Percentiles rank a stretch among this genome's conserved stretches.
These are phyloP conservation scores for Esperia sulphurella DNA, from an alignment of 2,888 invertebrate genomes.

Conservation along the genomic window DNA sequence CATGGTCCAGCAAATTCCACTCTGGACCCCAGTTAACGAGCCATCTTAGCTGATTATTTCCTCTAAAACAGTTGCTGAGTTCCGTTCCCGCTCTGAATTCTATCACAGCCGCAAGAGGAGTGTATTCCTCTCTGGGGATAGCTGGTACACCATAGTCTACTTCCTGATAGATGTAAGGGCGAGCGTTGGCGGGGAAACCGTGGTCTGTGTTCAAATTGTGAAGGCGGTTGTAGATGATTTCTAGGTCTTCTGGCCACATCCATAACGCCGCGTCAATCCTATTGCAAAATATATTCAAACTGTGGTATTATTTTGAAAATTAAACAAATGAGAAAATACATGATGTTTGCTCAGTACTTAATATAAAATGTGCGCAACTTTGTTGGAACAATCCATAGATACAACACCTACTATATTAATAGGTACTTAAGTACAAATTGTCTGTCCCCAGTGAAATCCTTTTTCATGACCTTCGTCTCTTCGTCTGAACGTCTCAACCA, in stretches of 20 bases:
- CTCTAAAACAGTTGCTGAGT: conserved; percentile 55
- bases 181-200: conserved; percentile 80
- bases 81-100: conserved; percentile 78
- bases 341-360: no score
- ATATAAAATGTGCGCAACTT: no score
- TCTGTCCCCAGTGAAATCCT: no score
- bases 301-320: no score
- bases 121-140: conserved; percentile 74
- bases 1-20: conserved; percentile 81
- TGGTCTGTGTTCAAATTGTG: conserved; percentile 80
- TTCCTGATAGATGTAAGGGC: conserved; percentile 86
- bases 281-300: neutral
- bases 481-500: no score
- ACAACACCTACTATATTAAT: no score
- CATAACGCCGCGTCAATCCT: conserved; percentile 89
- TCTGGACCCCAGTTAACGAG: conserved; percentile 79
- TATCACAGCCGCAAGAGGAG: conserved; percentile 82
- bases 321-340: no score
- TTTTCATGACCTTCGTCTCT: no score
- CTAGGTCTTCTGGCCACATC: conserved; percentile 87
- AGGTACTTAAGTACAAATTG: no score
- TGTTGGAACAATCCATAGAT: no score
- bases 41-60: conserved; percentile 79
- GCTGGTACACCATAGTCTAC: conserved; percentile 83
- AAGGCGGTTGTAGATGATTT: conserved; percentile 80